phyloP scores from a whole-genome alignment of 2,797 vertebrate species.

The Orestias chungarensis region DNA sequence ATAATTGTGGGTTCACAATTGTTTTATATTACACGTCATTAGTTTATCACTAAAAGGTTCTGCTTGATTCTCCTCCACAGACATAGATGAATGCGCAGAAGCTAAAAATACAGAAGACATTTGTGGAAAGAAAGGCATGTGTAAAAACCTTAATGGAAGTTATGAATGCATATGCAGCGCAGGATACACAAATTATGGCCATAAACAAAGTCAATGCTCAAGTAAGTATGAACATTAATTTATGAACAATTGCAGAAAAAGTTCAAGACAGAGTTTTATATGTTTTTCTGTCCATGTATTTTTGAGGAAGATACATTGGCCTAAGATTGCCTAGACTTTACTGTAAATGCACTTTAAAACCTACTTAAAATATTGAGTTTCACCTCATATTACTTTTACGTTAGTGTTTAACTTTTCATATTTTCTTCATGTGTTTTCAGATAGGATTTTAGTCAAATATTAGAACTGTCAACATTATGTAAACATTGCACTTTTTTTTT shows the following conservation, averaged over 20 bases:
- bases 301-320: neutral
- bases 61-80: slow-evolving; percentile 45
- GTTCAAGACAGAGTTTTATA: neutral
- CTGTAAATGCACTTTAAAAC: neutral
- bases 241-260: neutral
- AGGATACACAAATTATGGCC: slow-evolving; percentile 74
- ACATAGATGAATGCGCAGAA: slow-evolving; percentile 65
- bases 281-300: neutral
- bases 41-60: neutral
- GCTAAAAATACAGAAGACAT: neutral
- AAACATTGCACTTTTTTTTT: slow-evolving; percentile 4
- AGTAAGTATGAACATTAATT: slow-evolving; percentile 46
- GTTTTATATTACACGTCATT: neutral
- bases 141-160: slow-evolving; percentile 59
- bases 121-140: slow-evolving; percentile 62
- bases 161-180: slow-evolving; percentile 65
- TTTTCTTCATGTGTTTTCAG: neutral
- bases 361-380: neutral
- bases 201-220: slow-evolving; percentile 56
- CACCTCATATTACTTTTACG: neutral
- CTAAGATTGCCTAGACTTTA: no score
- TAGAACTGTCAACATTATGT: neutral
- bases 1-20: neutral
- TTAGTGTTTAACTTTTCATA: neutral
- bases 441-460: neutral